phyloP scores from a whole-genome alignment of 2,888 invertebrate species.

The Stratiomys singularior region DNA sequence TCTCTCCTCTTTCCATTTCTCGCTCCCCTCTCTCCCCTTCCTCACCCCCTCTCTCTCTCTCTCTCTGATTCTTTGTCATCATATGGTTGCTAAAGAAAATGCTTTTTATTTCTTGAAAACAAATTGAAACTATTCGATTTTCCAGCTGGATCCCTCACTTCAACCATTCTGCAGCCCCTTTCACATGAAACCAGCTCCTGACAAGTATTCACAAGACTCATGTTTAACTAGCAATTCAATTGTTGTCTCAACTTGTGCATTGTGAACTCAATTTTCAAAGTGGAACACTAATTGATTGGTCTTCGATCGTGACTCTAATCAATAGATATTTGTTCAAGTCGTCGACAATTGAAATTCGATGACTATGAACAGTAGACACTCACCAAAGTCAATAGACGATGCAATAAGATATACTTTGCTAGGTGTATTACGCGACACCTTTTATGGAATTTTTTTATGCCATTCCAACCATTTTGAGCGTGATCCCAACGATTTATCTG shows the following conservation, averaged over 20 bases:
- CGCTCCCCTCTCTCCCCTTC: too few relatives aligned
- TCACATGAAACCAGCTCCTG: not conserved
- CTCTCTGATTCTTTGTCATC: too few relatives aligned
- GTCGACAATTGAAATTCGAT: not conserved
- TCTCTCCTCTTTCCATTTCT: too few relatives aligned
- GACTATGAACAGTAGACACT: conserved; percentile 19
- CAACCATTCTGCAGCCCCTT: not conserved
- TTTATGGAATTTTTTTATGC: conserved; percentile 24
- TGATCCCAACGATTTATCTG: not conserved
- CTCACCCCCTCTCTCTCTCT: too few relatives aligned
- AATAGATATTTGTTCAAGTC: conserved; percentile 15
- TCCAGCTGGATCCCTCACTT: not conserved
- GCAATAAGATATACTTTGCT: not conserved
- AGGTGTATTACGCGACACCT: conserved; percentile 18
- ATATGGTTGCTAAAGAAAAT: too few relatives aligned
- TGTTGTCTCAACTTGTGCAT: not conserved
- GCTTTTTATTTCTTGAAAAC: too few relatives aligned
- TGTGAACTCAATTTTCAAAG: conserved; percentile 45
- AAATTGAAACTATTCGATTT: too few relatives aligned
- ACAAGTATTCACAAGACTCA: conserved; percentile 38
- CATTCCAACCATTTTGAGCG: not conserved
- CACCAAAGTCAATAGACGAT: not conserved
- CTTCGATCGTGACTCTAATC: conserved; percentile 17
- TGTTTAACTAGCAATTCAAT: conserved; percentile 12
- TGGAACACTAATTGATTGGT: conserved; percentile 42